Percentiles rank a stretch among this genome's conserved stretches.
phyloP scores from a whole-genome alignment of 2,888 invertebrate species.

The Amiota minor region DNA sequence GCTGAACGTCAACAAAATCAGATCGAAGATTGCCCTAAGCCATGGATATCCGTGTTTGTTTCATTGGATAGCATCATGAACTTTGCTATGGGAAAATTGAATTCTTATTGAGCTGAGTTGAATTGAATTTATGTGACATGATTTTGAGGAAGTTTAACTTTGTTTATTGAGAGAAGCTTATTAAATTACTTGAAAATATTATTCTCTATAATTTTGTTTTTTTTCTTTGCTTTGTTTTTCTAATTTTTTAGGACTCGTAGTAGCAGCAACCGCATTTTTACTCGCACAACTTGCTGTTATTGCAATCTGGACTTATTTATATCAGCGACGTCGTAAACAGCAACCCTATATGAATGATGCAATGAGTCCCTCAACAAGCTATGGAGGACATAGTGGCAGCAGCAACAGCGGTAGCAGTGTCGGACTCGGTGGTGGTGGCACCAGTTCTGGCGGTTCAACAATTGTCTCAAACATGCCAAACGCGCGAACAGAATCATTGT shows the following conservation, averaged over 20 bases:
- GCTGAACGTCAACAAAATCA: background rate
- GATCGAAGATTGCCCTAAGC: too few species aligned
- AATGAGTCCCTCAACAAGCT: slow-evolving; percentile 54
- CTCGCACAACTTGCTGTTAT: slow-evolving; percentile 90
- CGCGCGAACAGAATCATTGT: slow-evolving; percentile 82
- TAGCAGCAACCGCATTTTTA: slow-evolving; percentile 89
- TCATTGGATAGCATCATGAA: background rate
- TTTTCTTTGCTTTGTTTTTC: background rate
- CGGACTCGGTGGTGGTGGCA: slow-evolving; percentile 55
- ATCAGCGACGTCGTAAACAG: slow-evolving; percentile 82
- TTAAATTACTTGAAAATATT: background rate
- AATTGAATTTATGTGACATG: background rate
- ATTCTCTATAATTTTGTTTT: too few species aligned
- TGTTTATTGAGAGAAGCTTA: background rate
- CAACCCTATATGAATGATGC: slow-evolving; percentile 57
- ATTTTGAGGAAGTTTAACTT: background rate
- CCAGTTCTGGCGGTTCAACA: slow-evolving; percentile 43
- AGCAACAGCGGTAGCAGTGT: slow-evolving; percentile 35
- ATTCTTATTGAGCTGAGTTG: background rate
- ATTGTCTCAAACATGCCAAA: slow-evolving; percentile 74
- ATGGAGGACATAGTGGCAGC: slow-evolving; percentile 47
- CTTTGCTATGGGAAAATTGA: slow-evolving; percentile 20
- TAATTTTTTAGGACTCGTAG: slow-evolving; percentile 80
- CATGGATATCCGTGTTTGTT: background rate
- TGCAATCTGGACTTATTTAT: slow-evolving; percentile 90